A percentile compares a stretch with the other conserved stretches of the same genome.
These are phyloP conservation scores for Drosophila vallismaia DNA, from an alignment of 2,888 invertebrate genomes.

Conservation along the genomic window DNA sequence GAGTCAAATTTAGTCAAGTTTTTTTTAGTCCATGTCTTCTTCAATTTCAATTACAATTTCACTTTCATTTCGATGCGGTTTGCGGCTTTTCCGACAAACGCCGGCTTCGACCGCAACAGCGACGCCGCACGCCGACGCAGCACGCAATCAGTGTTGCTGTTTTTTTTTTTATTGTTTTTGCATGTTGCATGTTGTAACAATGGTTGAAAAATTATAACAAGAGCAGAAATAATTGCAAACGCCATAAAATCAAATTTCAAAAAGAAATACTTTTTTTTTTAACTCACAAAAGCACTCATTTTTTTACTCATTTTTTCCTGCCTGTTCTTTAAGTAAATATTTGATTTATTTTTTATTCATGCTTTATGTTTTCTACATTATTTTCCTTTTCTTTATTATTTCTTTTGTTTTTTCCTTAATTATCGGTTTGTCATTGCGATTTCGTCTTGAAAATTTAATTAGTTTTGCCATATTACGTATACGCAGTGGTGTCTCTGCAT, in stretches of 20 bases:
- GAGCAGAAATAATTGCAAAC: slow-evolving; percentile 56
- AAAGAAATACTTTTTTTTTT: slow-evolving; percentile 24
- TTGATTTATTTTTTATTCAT: slow-evolving; percentile 11
- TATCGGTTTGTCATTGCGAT: slow-evolving; percentile 42
- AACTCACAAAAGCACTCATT: slow-evolving; percentile 1
- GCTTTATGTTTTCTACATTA: slow-evolving; percentile 18
- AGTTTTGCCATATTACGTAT: slow-evolving; percentile 44
- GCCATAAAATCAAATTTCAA: slow-evolving; percentile 46
- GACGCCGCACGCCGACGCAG: slow-evolving; percentile 38
- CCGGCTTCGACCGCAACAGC: slow-evolving; percentile 45
- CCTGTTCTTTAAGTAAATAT: slow-evolving; percentile 49
- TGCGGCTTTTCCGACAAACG: slow-evolving; percentile 68
- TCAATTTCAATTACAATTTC: slow-evolving; percentile 77
- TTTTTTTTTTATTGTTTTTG: slow-evolving; percentile 20
- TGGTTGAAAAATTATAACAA: slow-evolving; percentile 66
- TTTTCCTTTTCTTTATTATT: slow-evolving; percentile 28
- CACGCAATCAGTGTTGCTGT: slow-evolving; percentile 62
- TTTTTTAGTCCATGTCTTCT: slow-evolving; percentile 64
- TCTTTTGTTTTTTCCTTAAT: slow-evolving; percentile 20
- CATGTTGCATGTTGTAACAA: slow-evolving; percentile 67
- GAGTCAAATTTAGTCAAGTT: slow-evolving; percentile 18
- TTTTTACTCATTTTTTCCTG: slow-evolving; percentile 14
- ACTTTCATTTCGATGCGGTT: slow-evolving; percentile 69
- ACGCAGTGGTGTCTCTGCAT: slow-evolving; percentile 28
- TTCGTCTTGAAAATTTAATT: slow-evolving; percentile 55